Percentiles rank a stretch among this genome's conserved stretches.
Evolutionary conservation across 2,113 vertebrate species (phyloP).

Genomic region (Phyllopteryx taeniolatus): DNA sequence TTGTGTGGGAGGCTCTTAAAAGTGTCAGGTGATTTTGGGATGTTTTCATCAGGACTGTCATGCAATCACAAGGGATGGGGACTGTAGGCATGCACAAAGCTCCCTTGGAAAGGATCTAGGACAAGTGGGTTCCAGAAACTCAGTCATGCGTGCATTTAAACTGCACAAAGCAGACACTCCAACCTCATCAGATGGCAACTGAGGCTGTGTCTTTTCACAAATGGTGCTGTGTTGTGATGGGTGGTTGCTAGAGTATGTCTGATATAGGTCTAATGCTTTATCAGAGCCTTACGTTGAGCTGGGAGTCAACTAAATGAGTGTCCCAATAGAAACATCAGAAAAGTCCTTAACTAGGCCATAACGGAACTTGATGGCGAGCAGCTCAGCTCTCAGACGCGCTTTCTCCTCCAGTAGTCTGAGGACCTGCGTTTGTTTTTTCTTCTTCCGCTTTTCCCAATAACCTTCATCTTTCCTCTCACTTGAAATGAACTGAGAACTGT

Average conservation of each 20-base stretch:
- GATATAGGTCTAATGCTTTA: neutral
- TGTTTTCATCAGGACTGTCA: neutral
- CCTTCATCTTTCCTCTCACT: conserved; percentile 77
- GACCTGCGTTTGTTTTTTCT: conserved; percentile 79
- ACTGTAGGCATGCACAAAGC: conserved; percentile 33
- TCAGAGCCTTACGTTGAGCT: conserved; percentile 13
- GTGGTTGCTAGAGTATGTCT: conserved; percentile 7
- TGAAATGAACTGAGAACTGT: conserved; percentile 71
- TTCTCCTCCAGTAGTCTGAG: conserved; percentile 79
- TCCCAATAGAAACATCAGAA: conserved; percentile 53
- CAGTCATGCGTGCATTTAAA: conserved; percentile 47
- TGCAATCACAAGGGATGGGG: conserved; percentile 18
- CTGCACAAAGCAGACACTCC: conserved; percentile 68
- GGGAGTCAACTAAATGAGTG: conserved; percentile 43
- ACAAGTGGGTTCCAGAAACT: conserved; percentile 68
- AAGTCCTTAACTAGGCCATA: conserved; percentile 77
- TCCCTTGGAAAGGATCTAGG: conserved; percentile 43
- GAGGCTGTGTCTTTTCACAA: conserved; percentile 10
- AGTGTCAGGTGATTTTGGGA: conserved; percentile 44
- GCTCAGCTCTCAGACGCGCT: conserved; percentile 76
- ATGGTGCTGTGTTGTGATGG: conserved; percentile 14
- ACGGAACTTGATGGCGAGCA: conserved; percentile 77
- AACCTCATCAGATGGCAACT: conserved; percentile 65
- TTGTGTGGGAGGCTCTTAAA: conserved; percentile 78
- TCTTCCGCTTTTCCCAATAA: conserved; percentile 81